These are phyloP conservation scores for Cryptophagus acutangulus DNA, from an alignment of 2,888 invertebrate genomes.

Conservation along the genomic window DNA sequence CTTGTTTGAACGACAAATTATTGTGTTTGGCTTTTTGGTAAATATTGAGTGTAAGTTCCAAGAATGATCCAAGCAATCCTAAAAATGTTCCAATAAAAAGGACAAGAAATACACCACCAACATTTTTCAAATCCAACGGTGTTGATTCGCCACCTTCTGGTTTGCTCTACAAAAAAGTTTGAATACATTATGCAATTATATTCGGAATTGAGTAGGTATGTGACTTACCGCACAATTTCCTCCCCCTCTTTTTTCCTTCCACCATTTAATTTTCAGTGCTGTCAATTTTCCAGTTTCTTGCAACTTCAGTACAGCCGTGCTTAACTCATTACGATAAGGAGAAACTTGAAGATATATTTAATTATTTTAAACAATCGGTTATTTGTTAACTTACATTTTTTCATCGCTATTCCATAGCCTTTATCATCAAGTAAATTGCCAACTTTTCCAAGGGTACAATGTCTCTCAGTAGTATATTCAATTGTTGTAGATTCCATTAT, in stretches of 20 bases:
- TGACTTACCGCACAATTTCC: conserved; percentile 63
- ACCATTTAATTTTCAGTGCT: conserved; percentile 81
- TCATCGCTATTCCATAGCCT: conserved; percentile 84
- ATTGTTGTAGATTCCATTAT: conserved; percentile 88
- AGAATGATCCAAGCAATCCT: conserved; percentile 62
- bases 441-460: conserved; percentile 69
- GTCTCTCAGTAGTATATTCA: conserved; percentile 74
- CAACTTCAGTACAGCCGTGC: conserved; percentile 74
- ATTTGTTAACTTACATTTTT: conserved; percentile 60
- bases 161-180: conserved; percentile 30
- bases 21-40: conserved; percentile 26
- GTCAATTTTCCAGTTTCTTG: conserved; percentile 79
- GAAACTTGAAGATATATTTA: conserved; percentile 51
- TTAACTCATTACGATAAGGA: conserved; percentile 69
- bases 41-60: conserved; percentile 61
- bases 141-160: conserved; percentile 51
- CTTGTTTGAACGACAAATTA: conserved; percentile 61
- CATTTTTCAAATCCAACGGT: conserved; percentile 70
- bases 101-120: conserved; percentile 80
- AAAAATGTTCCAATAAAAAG: conserved; percentile 62
- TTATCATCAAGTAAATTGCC: conserved; percentile 75
- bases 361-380: neutral
- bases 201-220: too few relatives aligned
- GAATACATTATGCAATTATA: conserved; percentile 5
- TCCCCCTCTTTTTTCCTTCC: conserved; percentile 78